Base-by-base conservation (phyloP, 2,888 invertebrate genomes). In the Acleris sparsana region DNA sequence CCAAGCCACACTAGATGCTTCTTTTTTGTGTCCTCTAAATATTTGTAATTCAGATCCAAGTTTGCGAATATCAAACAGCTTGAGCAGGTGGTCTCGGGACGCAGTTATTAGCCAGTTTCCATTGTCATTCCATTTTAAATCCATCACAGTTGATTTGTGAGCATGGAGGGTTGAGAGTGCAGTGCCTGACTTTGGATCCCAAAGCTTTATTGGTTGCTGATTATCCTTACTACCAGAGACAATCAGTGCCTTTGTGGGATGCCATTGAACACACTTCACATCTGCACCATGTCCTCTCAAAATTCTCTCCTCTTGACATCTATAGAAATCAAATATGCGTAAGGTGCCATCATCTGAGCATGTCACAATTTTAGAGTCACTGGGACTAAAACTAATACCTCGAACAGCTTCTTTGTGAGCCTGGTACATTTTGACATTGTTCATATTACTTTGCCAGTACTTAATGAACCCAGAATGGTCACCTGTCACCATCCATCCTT, bases 381-480 rank as follows among this genome's bases (percentile, higher is more conserved):
- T 97, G 63, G 99, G 99, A 94, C 99, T 98, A 94, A 99, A 99
- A 95, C 99, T 99, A 94, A 99, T 97, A 93, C 99, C 99, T 90
- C 99, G 95, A 78, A 99, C 97, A 73, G 99, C 98, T 94, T 99
- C 99, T 95, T 99, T 99, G 92, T 99, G 99, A 65, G 99, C 99
- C 93, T 99, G 99, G 94, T 98, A 99, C 99, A 99, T 99, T 95
- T 99, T 99, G 67, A 99, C 99, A 93, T 99, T 99, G 94, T 99
- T 99, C 99, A 99, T 99, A 93, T 99, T 99, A 78, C 99, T 98
- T 94, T 99, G 99, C 99, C 99, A 99, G 93, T 99, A 99, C 85
- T 99, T 99, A 72, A 99, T 98, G 87, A 97, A 99, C 69, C 99
- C 99, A 60, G 97, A 96, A 87, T 99, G 99, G 92, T 99, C 99